phyloP scores from a whole-genome alignment of 2,797 vertebrate species.

The Epinephelus coioides region DNA sequence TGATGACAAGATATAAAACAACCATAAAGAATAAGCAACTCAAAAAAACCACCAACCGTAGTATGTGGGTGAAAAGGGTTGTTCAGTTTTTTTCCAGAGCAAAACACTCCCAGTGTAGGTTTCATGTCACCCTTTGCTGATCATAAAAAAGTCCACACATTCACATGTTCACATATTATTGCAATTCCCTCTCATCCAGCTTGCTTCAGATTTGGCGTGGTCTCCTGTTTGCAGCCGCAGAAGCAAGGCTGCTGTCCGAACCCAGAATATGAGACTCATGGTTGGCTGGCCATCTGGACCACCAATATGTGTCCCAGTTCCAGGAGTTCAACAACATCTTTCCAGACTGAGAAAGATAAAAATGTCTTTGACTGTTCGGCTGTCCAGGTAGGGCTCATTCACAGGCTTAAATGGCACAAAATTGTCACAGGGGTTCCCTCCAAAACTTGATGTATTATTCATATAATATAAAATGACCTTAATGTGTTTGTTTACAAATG shows the following conservation, averaged over 20 bases:
- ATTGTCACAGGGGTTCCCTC: background rate
- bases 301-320: background rate
- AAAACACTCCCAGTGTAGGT: background rate
- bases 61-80: too few species aligned
- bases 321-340: background rate
- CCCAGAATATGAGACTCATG: background rate
- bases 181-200: background rate
- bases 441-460: background rate
- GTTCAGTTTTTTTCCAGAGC: background rate
- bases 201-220: background rate
- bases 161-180: background rate
- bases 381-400: background rate
- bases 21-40: background rate
- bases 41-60: background rate
- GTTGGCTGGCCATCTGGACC: background rate
- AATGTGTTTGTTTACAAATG: slow-evolving; percentile 16
- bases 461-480: background rate
- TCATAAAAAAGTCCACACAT: background rate
- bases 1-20: background rate
- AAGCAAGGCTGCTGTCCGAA: background rate
- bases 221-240: background rate
- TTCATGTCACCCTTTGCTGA: background rate
- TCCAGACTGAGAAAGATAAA: background rate
- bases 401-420: background rate
- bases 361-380: background rate